Conservation (phyloP, 1,140 invertebrate genomes). For the Anastrepha ludens region DNA sequence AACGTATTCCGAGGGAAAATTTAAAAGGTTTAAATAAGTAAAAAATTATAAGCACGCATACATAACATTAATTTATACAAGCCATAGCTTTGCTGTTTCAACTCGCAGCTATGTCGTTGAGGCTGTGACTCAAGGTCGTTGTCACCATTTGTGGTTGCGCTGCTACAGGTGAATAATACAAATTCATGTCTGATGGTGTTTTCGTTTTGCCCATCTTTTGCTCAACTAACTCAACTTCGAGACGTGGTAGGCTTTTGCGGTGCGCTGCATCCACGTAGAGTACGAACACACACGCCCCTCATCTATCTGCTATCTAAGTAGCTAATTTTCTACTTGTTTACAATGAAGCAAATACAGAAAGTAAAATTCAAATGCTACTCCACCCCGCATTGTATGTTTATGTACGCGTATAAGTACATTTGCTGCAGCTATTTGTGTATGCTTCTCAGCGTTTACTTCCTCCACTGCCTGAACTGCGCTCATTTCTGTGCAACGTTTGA, state of each 20-base stretch:
- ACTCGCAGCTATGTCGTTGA: neutral
- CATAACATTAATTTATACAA: neutral
- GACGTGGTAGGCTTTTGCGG: neutral
- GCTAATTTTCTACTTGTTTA: neutral
- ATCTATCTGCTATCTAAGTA: too few species aligned
- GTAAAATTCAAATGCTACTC: too few species aligned
- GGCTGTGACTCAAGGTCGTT: conserved; percentile 41
- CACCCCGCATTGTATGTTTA: neutral
- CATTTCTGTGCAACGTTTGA: neutral
- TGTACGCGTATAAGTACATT: neutral
- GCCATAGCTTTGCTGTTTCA: neutral
- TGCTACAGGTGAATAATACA: conserved; percentile 32
- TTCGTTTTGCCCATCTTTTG: neutral
- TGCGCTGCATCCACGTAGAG: neutral
- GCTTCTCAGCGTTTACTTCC: neutral
- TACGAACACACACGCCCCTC: neutral
- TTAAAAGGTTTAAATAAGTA: neutral
- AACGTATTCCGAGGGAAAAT: conserved; percentile 6
- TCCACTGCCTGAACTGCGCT: neutral
- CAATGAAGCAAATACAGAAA: neutral
- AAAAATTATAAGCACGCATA: neutral
- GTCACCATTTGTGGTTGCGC: neutral
- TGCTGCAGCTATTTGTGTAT: neutral
- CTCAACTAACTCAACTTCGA: neutral
- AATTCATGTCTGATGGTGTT: neutral